Conservation (phyloP, 2,888 invertebrate species). For the Phrixothrix hirtus region DNA sequence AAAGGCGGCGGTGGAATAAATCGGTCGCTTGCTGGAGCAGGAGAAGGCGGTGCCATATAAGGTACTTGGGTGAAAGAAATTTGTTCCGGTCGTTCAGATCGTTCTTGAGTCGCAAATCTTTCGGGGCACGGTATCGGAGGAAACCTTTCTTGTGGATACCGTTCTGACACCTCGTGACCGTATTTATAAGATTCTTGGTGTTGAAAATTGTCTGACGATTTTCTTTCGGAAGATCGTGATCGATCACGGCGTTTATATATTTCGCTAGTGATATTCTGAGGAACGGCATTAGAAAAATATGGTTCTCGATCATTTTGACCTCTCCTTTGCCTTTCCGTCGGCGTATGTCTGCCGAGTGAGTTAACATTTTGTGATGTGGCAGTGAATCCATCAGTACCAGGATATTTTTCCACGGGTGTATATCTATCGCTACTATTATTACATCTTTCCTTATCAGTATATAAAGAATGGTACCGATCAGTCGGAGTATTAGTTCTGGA, state of each 20-base stretch:
- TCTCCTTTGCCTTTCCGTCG: slow-evolving; percentile 45
- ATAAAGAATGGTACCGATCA: slow-evolving; percentile 41
- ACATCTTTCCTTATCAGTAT: slow-evolving; percentile 47
- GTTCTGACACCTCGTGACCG: slow-evolving; percentile 32
- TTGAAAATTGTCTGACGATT: slow-evolving; percentile 49
- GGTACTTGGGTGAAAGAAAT: slow-evolving; percentile 48
- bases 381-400: slow-evolving; percentile 21
- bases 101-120: slow-evolving; percentile 48
- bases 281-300: slow-evolving; percentile 39
- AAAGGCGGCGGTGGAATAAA: slow-evolving; percentile 67
- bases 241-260: slow-evolving; percentile 48
- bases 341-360: slow-evolving; percentile 47
- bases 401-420: slow-evolving; percentile 27
- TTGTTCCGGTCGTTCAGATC: slow-evolving; percentile 42
- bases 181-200: slow-evolving; percentile 46
- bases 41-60: slow-evolving; percentile 62
- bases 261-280: slow-evolving; percentile 51
- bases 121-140: slow-evolving; percentile 54
- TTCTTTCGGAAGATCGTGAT: slow-evolving; percentile 47
- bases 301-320: slow-evolving; percentile 50
- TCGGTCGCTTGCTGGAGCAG: slow-evolving; percentile 61
- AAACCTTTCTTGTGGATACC: slow-evolving; percentile 42
- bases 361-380: slow-evolving; percentile 40
- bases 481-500: slow-evolving; percentile 51
- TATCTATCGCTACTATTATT: slow-evolving; percentile 44